Conservation (phyloP, 2,888 invertebrate genomes). For the Tetrapedia diversipes region DNA sequence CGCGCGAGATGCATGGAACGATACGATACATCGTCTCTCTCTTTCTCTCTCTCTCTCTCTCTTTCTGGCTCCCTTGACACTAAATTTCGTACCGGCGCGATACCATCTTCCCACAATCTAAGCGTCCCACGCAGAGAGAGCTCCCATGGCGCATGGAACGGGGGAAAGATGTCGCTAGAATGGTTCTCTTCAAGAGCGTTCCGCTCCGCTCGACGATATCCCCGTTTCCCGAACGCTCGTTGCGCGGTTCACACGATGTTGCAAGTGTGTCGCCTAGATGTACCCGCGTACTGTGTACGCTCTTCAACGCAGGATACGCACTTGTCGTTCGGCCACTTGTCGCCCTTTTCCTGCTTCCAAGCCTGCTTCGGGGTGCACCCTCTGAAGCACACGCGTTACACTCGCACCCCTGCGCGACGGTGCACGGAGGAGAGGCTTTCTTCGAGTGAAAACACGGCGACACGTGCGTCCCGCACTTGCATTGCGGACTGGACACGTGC, state of each 20-base stretch:
- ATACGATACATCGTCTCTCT: conserved; percentile 43
- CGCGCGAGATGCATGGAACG: conserved; percentile 47
- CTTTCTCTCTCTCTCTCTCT: conserved; percentile 17
- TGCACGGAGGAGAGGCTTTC: conserved; percentile 49
- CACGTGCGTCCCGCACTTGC: conserved; percentile 72
- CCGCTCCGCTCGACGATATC: conserved; percentile 62
- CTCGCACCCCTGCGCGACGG: neutral
- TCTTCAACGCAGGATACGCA: conserved; percentile 64
- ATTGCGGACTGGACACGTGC: conserved; percentile 70
- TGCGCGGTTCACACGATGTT: conserved; percentile 69
- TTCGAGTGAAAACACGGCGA: conserved; percentile 57
- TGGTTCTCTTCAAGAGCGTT: conserved; percentile 47
- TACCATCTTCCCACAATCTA: conserved; percentile 65
- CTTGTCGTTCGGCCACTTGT: conserved; percentile 69
- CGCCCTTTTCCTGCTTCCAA: conserved; percentile 54
- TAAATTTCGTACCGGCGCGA: conserved; percentile 57
- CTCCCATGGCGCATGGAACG: conserved; percentile 45
- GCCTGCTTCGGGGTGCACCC: conserved; percentile 1
- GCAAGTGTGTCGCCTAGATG: too few relatives aligned
- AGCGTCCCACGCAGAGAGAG: conserved; percentile 61
- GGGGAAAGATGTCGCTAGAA: conserved; percentile 53
- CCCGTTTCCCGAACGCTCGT: conserved; percentile 63
- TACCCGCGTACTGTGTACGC: too few relatives aligned
- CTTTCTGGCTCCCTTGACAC: conserved; percentile 29
- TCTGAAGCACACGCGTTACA: conserved; percentile 7